phyloP scores from a whole-genome alignment of 2,113 vertebrate species.

The Cercocebus atys region DNA sequence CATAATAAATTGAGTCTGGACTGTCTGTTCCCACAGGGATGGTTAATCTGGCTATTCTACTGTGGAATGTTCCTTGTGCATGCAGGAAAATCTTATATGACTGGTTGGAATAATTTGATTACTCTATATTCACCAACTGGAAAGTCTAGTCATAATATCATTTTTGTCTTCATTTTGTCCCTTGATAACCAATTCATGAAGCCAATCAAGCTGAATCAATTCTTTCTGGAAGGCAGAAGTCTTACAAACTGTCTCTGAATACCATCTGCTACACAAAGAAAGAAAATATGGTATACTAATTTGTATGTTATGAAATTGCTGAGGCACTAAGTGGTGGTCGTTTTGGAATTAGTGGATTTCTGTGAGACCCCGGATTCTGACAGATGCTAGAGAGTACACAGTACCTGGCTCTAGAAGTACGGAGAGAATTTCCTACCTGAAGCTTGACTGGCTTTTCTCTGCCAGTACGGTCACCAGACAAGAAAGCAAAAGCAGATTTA shows the following conservation, averaged over 20 bases:
- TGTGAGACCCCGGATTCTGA: conserved; percentile 25
- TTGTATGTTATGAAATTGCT: conserved; percentile 27
- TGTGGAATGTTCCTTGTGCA: neutral
- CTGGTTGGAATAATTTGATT: conserved; percentile 69
- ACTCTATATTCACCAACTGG: conserved; percentile 53
- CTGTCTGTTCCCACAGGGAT: neutral
- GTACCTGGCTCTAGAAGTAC: neutral
- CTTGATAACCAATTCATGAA: conserved; percentile 65
- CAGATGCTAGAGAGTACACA: neutral
- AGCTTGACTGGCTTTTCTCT: neutral
- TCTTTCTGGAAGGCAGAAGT: conserved; percentile 55
- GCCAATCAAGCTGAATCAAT: conserved; percentile 51
- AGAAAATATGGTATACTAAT: conserved; percentile 55
- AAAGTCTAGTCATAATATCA: conserved; percentile 57
- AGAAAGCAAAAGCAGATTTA: neutral
- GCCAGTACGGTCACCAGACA: neutral
- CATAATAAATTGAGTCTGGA: neutral
- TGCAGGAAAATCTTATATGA: conserved; percentile 34
- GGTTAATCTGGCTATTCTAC: conserved; percentile 55
- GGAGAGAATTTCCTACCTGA: neutral
- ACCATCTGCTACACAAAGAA: conserved; percentile 61
- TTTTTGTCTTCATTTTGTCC: conserved; percentile 68
- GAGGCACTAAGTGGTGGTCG: neutral
- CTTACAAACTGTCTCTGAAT: conserved; percentile 36
- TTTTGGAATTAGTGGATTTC: conserved; percentile 14